A percentile compares a stretch with the other conserved stretches of the same genome.
These are phyloP conservation scores for Epicampocera succincta DNA, from an alignment of 2,888 invertebrate genomes.

Conservation along the genomic window DNA sequence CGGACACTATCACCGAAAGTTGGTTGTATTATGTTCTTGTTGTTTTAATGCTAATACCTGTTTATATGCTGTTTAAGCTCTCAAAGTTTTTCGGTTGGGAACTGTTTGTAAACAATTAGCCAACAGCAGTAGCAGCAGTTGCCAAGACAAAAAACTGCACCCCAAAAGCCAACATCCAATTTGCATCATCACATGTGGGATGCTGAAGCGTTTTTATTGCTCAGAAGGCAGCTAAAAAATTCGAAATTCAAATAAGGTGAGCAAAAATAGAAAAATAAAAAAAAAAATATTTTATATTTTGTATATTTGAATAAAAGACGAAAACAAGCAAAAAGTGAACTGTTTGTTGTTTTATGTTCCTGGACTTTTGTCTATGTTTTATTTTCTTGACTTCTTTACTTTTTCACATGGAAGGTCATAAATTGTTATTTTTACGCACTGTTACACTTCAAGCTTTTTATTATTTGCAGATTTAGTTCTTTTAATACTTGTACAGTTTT, in stretches of 20 bases:
- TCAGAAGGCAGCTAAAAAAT: slow-evolving; percentile 7
- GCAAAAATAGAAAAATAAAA: too few species aligned
- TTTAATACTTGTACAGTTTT: slow-evolving; percentile 38
- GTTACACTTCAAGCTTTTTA: slow-evolving; percentile 49
- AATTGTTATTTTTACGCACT: slow-evolving; percentile 58
- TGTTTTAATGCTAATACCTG: slow-evolving; percentile 80
- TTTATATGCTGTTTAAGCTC: slow-evolving; percentile 81
- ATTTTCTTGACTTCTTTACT: slow-evolving; percentile 30
- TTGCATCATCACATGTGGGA: slow-evolving; percentile 33
- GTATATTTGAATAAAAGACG: slow-evolving; percentile 17
- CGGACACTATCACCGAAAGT: slow-evolving; percentile 81
- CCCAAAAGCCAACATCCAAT: not conserved
- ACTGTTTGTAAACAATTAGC: slow-evolving; percentile 81
- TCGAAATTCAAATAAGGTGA: slow-evolving; percentile 47
- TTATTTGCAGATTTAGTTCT: slow-evolving; percentile 33
- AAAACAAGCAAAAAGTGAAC: slow-evolving; percentile 12
- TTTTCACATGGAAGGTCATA: slow-evolving; percentile 47
- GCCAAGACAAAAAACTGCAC: slow-evolving; percentile 3
- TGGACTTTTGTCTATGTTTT: slow-evolving; percentile 13
- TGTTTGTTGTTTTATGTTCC: slow-evolving; percentile 33
- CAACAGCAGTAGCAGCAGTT: slow-evolving; percentile 17
- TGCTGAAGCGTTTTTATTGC: not conserved
- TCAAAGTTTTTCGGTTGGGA: slow-evolving; percentile 82
- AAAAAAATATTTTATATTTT: too few species aligned
- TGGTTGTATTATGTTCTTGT: slow-evolving; percentile 81